phyloP scores from a whole-genome alignment of 2,797 vertebrate species.

The Cyclura pinguis region DNA sequence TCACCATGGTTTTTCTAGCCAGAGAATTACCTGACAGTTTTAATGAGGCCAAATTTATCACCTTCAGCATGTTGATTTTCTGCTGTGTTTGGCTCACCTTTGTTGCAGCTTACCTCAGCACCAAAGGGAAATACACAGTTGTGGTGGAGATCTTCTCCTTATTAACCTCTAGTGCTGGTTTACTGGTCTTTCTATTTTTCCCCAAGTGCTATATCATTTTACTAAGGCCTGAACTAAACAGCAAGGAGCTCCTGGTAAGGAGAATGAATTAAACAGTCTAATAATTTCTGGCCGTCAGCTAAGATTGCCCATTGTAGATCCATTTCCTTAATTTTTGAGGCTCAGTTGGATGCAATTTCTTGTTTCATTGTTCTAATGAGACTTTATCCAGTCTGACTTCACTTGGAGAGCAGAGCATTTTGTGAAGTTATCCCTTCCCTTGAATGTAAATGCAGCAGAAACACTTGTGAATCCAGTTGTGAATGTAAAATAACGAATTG shows the following conservation, averaged over 20 bases:
- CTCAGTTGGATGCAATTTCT: too few species aligned
- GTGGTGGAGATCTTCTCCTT: constrained; percentile 22
- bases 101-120: background rate
- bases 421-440: too few species aligned
- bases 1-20: background rate
- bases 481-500: too few species aligned
- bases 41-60: constrained; percentile 13
- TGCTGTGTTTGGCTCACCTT: background rate
- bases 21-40: background rate
- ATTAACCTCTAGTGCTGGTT: background rate
- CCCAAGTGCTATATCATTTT: constrained; percentile 22
- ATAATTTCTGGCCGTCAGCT: too few species aligned
- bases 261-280: background rate
- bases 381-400: too few species aligned
- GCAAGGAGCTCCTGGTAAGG: background rate
- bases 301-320: too few species aligned
- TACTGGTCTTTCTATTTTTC: background rate
- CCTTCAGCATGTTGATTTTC: background rate
- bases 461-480: too few species aligned
- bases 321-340: too few species aligned
- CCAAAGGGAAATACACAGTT: background rate
- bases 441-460: too few species aligned
- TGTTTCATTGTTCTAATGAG: too few species aligned
- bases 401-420: too few species aligned
- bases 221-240: background rate